Evolutionary conservation across 2,113 vertebrate genomes (phyloP).

Genomic region (Anolis carolinensis): DNA sequence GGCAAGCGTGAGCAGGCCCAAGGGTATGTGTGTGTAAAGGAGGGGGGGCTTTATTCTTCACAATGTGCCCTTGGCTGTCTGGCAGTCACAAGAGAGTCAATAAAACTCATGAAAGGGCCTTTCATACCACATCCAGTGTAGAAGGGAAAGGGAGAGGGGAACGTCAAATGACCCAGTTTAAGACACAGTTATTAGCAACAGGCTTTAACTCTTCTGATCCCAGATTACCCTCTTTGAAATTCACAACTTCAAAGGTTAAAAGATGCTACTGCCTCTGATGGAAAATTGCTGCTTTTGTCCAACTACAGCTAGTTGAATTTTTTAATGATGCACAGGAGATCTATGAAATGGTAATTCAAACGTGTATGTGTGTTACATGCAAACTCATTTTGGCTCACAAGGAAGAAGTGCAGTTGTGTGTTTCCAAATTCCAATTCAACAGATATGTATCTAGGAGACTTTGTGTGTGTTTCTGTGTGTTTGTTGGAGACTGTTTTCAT

Average conservation of each 20-base stretch:
- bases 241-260: neutral
- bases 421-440: too few relatives aligned
- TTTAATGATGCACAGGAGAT: neutral
- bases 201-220: slow-evolving; percentile 72
- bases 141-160: slow-evolving; percentile 50
- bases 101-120: slow-evolving; percentile 62
- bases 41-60: slow-evolving; percentile 50
- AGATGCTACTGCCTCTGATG: slow-evolving; percentile 38
- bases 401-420: neutral
- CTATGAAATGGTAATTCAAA: slow-evolving; percentile 10
- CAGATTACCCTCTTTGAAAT: slow-evolving; percentile 55
- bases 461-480: too few relatives aligned
- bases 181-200: slow-evolving; percentile 63
- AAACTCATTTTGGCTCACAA: neutral
- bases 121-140: slow-evolving; percentile 58
- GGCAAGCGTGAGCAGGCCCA: neutral
- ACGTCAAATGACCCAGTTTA: slow-evolving; percentile 63
- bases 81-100: slow-evolving; percentile 59
- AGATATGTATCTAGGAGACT: too few relatives aligned
- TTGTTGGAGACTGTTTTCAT: too few relatives aligned
- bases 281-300: slow-evolving; percentile 17
- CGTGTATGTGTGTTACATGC: neutral
- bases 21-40: neutral
- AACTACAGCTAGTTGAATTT: slow-evolving; percentile 45
- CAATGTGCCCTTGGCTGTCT: slow-evolving; percentile 51